Base-by-base conservation (phyloP, 2,797 vertebrate genomes). In the Cossypha polioptera region DNA sequence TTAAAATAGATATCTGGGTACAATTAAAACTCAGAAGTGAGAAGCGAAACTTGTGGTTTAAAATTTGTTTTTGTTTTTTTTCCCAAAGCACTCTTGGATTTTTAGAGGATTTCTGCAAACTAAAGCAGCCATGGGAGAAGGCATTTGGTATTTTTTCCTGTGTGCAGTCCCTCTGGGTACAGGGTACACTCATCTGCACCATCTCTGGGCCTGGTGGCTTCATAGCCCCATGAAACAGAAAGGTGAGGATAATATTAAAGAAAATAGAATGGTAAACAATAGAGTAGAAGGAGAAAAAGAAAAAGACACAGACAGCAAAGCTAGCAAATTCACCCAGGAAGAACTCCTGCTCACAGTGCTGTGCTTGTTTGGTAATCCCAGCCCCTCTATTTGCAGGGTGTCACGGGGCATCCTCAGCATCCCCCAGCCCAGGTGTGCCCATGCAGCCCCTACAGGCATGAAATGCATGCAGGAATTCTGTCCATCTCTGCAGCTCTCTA, bases 141-240 rank as follows among this genome's bases (percentile, higher is more conserved):
- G 7, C 5, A 20, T 58, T 86, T 31, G 10, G 33, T 43, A 73
- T 25, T 80, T 54, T 82, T 80, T 33, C 24, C 21, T 1, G 0
- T 15, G 3, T 47, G 33, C 3, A 3, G 5, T 54, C 8, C 38
- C 13, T 80, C 57, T 58, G 73, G 35, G 22, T 2, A 2, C 11
- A 50, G n/a, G 36, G 4, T 47, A 25, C 0, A 1, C 1, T 71
- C 48, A 28, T 3, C 0, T 1, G 11, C 33, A 62, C 17, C 50
- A 85, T 18, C 28, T 40, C 36, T 65, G 65, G 20, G 3, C 15
- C 38, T 5, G 0, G 19, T 4, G 9, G 35, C 11, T 78, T 54
- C 40, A 17, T 4, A 68, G 24, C 11, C 51, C 20, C 29, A 20
- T 0, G 2, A 24, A 89, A 57, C 11, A 65, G 54, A 50, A 72